phyloP scores from a whole-genome alignment of 2,113 vertebrate species.

The Calypte anna region DNA sequence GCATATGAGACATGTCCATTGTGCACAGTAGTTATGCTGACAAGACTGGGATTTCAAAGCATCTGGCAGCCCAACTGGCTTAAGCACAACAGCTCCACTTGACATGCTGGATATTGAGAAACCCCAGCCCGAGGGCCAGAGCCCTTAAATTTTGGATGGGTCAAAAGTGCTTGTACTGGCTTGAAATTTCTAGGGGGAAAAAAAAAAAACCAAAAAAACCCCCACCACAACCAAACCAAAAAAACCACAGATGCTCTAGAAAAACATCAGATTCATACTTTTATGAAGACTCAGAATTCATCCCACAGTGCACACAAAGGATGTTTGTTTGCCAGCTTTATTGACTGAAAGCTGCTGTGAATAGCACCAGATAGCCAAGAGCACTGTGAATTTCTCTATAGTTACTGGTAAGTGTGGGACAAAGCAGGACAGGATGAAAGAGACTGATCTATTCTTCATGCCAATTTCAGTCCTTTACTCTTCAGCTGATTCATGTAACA shows the following conservation, averaged over 20 bases:
- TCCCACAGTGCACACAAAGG: not conserved
- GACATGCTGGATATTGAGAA: not conserved
- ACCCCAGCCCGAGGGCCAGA: fast-evolving
- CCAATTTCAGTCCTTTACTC: not conserved
- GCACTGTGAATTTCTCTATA: not conserved
- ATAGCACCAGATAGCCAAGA: not conserved
- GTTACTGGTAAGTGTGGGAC: not conserved
- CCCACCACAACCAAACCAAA: not conserved
- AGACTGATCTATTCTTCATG: not conserved
- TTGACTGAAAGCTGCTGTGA: not conserved
- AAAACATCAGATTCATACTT: not conserved
- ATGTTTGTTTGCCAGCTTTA: not conserved
- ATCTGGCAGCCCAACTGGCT: not conserved
- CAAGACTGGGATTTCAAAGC: not conserved
- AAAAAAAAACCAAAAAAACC: not conserved
- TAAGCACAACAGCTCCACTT: not conserved
- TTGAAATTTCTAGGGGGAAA: not conserved
- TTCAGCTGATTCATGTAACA: not conserved
- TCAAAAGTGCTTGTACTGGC: not conserved
- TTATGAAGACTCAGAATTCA: not conserved
- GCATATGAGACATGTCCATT: not conserved
- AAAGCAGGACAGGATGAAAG: not conserved
- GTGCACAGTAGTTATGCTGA: not conserved
- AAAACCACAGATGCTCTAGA: not conserved
- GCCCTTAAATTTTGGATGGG: not conserved